Conservation (phyloP, 2,888 invertebrate species). For the Polyommatus iphigenia region DNA sequence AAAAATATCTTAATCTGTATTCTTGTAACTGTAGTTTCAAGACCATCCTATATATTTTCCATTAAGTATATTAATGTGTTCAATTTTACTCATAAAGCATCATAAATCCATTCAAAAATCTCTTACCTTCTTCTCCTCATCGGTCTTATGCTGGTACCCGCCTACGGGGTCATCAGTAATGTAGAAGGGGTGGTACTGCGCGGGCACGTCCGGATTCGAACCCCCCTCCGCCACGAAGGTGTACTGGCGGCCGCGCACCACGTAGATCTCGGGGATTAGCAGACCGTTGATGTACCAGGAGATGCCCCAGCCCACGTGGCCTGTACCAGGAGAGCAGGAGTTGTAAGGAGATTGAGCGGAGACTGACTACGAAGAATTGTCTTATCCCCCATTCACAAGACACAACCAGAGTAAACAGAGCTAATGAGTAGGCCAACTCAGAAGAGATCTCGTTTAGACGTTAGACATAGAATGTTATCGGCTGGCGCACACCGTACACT, state of each 20-base stretch:
- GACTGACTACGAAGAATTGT: no score
- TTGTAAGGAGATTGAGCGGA: not conserved
- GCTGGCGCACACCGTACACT: no score
- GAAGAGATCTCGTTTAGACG: no score
- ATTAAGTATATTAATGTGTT: no score
- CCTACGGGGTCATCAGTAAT: conserved; percentile 96
- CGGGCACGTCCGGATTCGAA: conserved; percentile 86
- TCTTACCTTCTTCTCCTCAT: conserved; percentile 87
- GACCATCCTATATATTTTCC: no score
- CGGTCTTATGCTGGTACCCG: conserved; percentile 91
- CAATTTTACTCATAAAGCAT: no score
- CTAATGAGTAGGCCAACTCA: no score
- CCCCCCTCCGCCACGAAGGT: conserved; percentile 95
- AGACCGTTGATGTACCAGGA: conserved; percentile 97
- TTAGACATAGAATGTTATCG: no score
- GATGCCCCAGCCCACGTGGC: conserved; percentile 96
- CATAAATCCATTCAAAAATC: not conserved
- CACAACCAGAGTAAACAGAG: no score
- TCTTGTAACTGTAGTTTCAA: no score
- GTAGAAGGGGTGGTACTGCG: conserved; percentile 95
- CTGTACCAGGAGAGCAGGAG: conserved; percentile 61
- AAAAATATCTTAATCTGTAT: no score
- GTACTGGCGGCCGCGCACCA: conserved; percentile 92
- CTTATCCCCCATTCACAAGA: no score
- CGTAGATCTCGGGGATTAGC: conserved; percentile 93